Percentiles rank a stretch among this genome's conserved stretches.
Conservation (phyloP, 2,888 invertebrate genomes). For the Strigamia transsilvanica region DNA sequence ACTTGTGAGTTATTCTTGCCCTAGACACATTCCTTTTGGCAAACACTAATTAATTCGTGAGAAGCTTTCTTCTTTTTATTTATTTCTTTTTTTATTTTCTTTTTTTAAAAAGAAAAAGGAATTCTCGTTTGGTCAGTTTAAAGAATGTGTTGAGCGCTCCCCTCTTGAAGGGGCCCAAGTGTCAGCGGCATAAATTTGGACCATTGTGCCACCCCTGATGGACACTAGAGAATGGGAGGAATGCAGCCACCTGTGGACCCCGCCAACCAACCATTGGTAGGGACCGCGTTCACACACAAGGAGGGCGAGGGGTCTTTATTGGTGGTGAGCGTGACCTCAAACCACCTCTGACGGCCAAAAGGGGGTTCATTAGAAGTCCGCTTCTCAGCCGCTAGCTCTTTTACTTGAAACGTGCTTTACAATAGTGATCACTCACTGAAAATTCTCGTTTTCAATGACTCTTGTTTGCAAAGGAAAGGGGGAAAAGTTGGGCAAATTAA, state of each 20-base stretch:
- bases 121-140: constrained; percentile 42
- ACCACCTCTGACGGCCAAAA: constrained; percentile 39
- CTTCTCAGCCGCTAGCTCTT: constrained; percentile 30
- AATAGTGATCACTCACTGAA: constrained; percentile 11
- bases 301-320: constrained; percentile 36
- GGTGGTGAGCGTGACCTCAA: constrained; percentile 44
- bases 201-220: constrained; percentile 50
- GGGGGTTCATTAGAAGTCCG: constrained; percentile 44
- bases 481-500: background rate
- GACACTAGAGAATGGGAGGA: constrained; percentile 50
- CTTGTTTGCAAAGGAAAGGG: background rate
- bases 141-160: constrained; percentile 29
- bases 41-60: constrained; percentile 43
- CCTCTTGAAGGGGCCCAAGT: constrained; percentile 46
- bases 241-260: constrained; percentile 52
- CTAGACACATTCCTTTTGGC: background rate
- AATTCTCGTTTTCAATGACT: constrained; percentile 15
- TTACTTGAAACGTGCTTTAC: constrained; percentile 2
- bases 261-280: constrained; percentile 19
- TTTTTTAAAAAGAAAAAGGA: constrained; percentile 5
- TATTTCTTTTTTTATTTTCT: constrained; percentile 5
- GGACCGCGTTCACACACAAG: constrained; percentile 36
- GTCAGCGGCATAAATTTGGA: constrained; percentile 41
- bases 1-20: background rate
- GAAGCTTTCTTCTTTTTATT: constrained; percentile 19